phyloP scores from a whole-genome alignment of 2,888 invertebrate species.

The Druceiella hillmani region DNA sequence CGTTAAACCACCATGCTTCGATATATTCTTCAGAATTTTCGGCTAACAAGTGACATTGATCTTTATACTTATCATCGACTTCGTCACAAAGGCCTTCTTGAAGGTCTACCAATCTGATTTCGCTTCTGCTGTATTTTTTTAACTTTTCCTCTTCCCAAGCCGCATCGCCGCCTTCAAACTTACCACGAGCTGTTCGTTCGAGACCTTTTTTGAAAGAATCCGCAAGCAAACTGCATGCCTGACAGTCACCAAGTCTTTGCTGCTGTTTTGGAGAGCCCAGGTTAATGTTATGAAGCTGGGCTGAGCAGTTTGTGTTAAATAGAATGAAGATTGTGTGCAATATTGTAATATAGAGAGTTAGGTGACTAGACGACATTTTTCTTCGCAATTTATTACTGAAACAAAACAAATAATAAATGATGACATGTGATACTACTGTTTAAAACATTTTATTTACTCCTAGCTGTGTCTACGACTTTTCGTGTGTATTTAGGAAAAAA shows the following conservation, averaged over 20 bases:
- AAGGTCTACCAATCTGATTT: constrained; percentile 86
- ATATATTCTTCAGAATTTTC: constrained; percentile 77
- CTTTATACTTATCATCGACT: constrained; percentile 60
- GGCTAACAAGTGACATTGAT: constrained; percentile 78
- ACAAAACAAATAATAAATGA: no score
- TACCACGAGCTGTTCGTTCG: constrained; percentile 75
- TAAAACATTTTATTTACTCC: no score
- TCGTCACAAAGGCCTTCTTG: constrained; percentile 83
- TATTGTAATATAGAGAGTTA: no score
- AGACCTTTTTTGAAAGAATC: constrained; percentile 78
- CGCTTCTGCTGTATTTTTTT: constrained; percentile 78
- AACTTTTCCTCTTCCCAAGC: constrained; percentile 91
- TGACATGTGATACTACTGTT: no score
- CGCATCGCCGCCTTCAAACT: constrained; percentile 89
- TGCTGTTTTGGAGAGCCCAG: no score
- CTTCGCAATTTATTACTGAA: no score
- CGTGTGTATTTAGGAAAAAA: no score
- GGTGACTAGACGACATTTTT: no score
- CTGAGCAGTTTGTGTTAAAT: no score
- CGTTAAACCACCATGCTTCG: constrained; percentile 85
- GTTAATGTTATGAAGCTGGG: no score
- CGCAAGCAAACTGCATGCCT: constrained; percentile 67
- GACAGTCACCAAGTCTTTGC: constrained; percentile 68
- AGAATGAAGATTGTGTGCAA: no score
- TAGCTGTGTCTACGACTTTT: no score